These are phyloP conservation scores for Elysia chlorotica DNA, from an alignment of 1,140 invertebrate genomes.

Conservation along the genomic window DNA sequence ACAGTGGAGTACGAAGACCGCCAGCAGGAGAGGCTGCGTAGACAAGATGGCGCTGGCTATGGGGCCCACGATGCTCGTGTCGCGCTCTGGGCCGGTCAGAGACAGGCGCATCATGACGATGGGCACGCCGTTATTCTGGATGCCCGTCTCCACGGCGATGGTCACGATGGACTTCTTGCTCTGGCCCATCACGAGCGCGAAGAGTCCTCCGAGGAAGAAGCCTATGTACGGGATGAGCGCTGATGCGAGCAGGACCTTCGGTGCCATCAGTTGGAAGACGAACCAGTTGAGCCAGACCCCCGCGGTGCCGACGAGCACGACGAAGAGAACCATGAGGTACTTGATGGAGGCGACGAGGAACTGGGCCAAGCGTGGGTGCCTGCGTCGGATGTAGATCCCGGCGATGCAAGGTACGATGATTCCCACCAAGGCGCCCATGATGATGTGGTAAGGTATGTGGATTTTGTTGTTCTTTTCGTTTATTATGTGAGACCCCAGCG, in stretches of 20 bases:
- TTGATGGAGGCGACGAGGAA: conserved; percentile 40
- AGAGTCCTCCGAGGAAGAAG: conserved; percentile 74
- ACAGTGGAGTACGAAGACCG: no score
- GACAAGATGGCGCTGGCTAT: conserved; percentile 85
- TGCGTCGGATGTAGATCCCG: conserved; percentile 69
- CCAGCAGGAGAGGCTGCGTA: conserved; percentile 82
- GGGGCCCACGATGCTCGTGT: conserved; percentile 60
- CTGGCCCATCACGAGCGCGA: conserved; percentile 44
- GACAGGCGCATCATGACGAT: conserved; percentile 63
- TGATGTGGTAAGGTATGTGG: conserved; percentile 80
- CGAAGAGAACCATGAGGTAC: conserved; percentile 81
- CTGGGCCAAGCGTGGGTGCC: conserved; percentile 65
- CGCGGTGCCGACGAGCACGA: conserved; percentile 90
- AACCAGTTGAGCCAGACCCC: conserved; percentile 90
- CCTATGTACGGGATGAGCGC: conserved; percentile 86
- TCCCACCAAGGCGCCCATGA: conserved; percentile 75
- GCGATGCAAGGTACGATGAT: conserved; percentile 83
- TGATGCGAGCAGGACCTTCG: conserved; percentile 73
- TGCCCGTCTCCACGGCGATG: conserved; percentile 66
- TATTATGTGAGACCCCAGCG: conserved; percentile 82
- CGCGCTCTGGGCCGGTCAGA: conserved; percentile 62
- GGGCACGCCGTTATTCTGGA: conserved; percentile 65
- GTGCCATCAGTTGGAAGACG: conserved; percentile 81
- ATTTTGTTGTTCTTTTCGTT: conserved; percentile 46
- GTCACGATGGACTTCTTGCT: conserved; percentile 59